Conservation (phyloP, 2,888 invertebrate species). For the Thymelicus sylvestris region DNA sequence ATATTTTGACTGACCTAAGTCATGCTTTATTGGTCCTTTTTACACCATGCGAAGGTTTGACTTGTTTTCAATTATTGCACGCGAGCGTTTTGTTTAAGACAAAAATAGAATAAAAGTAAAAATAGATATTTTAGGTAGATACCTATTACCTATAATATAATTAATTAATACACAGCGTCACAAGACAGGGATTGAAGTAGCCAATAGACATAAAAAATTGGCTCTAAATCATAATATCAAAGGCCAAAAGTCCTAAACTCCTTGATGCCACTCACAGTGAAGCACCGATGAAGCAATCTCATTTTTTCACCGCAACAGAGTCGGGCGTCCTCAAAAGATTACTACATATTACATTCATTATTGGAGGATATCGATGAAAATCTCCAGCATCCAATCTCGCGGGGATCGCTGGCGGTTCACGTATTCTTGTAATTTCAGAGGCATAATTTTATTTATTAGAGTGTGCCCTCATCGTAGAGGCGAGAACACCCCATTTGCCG, state of each 20-base stretch:
- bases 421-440: slow-evolving; percentile 84
- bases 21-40: too few relatives aligned
- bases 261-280: background rate
- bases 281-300: slow-evolving; percentile 21
- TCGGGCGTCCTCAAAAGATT: slow-evolving; percentile 60
- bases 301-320: slow-evolving; percentile 58
- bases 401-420: slow-evolving; percentile 71
- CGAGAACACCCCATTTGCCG: slow-evolving; percentile 83
- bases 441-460: slow-evolving; percentile 85
- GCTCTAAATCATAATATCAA: background rate
- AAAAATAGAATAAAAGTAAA: too few relatives aligned
- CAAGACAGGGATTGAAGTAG: too few relatives aligned
- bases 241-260: slow-evolving; percentile 8
- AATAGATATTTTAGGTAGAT: too few relatives aligned
- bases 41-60: too few relatives aligned
- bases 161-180: background rate
- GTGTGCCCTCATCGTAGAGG: slow-evolving; percentile 72
- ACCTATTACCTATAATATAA: too few relatives aligned
- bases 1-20: too few relatives aligned
- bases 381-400: slow-evolving; percentile 80
- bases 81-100: too few relatives aligned
- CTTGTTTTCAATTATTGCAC: too few relatives aligned
- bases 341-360: slow-evolving; percentile 80
- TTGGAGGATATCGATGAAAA: slow-evolving; percentile 78
- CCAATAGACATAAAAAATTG: too few relatives aligned